Percentiles rank a stretch among this genome's conserved stretches.
Evolutionary conservation across 2,797 vertebrate genomes (phyloP).

Genomic region (Brachyalestes nurse): DNA sequence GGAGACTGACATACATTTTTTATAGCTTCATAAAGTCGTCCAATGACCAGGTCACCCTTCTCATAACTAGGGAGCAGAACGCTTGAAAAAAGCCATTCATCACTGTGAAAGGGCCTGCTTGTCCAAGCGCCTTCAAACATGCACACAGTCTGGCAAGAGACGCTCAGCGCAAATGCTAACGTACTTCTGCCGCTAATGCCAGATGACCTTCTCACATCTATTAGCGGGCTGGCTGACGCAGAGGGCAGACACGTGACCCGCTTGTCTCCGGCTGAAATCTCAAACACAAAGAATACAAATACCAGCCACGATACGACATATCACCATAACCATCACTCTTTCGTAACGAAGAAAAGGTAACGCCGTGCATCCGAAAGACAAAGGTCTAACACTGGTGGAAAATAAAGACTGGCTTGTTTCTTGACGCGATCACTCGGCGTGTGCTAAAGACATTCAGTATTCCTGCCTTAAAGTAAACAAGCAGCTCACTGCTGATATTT

Average conservation of each 20-base stretch:
- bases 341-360: not conserved
- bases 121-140: conserved; percentile 97
- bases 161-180: conserved; percentile 98
- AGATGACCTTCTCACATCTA: conserved; percentile 96
- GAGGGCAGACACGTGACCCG: conserved; percentile 80
- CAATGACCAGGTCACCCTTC: conserved; percentile 99
- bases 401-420: not conserved
- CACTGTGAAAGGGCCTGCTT: conserved; percentile 98
- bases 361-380: not conserved
- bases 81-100: conserved; percentile 99
- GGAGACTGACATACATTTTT: conserved; percentile 99
- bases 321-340: conserved; percentile 42
- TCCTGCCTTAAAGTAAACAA: not conserved
- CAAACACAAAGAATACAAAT: conserved; percentile 79
- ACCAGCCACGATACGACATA: conserved; percentile 75
- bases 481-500: conserved; percentile 7
- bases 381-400: not conserved
- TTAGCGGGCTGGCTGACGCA: conserved; percentile 85
- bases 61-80: conserved; percentile 99
- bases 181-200: conserved; percentile 95
- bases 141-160: conserved; percentile 92
- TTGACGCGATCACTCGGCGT: not conserved
- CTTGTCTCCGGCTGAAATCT: conserved; percentile 81
- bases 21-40: conserved; percentile 99
- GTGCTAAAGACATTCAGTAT: not conserved